A percentile compares a stretch with the other conserved stretches of the same genome.
These are phyloP conservation scores for Chymomyza amoena DNA, from an alignment of 2,888 invertebrate species.

Conservation along the genomic window DNA sequence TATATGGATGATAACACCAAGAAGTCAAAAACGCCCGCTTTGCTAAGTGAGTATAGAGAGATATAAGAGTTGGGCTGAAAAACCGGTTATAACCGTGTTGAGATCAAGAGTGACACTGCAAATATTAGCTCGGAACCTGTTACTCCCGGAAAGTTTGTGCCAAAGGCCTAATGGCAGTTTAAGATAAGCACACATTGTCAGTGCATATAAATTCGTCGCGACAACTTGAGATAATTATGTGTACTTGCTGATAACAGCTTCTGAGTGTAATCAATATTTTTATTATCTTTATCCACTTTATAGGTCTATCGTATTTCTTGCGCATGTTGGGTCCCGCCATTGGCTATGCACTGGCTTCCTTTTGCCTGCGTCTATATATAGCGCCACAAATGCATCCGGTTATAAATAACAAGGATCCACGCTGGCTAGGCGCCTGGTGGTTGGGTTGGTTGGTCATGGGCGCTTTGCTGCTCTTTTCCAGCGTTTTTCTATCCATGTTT, in stretches of 20 bases:
- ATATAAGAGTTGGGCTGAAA: background rate
- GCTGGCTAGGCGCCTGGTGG: slow-evolving; percentile 93
- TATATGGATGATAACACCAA: slow-evolving; percentile 89
- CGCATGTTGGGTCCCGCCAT: slow-evolving; percentile 85
- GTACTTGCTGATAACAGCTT: background rate
- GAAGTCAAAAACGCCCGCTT: slow-evolving; percentile 85
- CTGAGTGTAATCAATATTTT: background rate
- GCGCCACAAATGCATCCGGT: slow-evolving; percentile 83
- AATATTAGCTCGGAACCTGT: background rate
- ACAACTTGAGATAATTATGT: background rate
- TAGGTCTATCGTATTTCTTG: slow-evolving; percentile 84
- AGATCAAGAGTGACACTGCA: background rate
- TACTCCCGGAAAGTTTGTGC: background rate
- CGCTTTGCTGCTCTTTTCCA: slow-evolving; percentile 81
- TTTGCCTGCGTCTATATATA: slow-evolving; percentile 84
- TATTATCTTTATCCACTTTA: slow-evolving; percentile 33
- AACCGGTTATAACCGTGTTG: background rate
- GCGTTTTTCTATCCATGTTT: slow-evolving; percentile 83
- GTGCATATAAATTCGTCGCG: background rate
- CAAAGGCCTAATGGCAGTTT: background rate
- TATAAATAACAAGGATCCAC: slow-evolving; percentile 84
- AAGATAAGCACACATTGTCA: slow-evolving; percentile 1
- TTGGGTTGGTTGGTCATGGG: slow-evolving; percentile 85
- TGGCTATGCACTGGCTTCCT: slow-evolving; percentile 84
- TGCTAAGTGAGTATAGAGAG: slow-evolving; percentile 81